Evolutionary conservation across 2,113 vertebrate species (phyloP), one percentile per base, ranked within the genome.

Genomic region (Hypanus sabinus): DNA sequence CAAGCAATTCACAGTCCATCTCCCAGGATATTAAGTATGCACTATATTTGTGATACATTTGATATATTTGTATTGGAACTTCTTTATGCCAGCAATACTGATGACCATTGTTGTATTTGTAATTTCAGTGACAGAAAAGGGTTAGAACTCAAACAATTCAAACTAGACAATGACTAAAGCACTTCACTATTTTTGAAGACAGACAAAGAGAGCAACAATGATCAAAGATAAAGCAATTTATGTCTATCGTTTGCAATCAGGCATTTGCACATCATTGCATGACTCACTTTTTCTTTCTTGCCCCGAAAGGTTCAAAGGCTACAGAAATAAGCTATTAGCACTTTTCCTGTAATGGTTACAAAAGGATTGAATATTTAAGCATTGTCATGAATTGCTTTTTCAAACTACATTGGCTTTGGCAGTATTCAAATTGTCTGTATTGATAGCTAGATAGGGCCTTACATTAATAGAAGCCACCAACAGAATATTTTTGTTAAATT

Each of bases 321-420:
- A 95, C 94, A 94, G 94, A 95, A 95, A 96, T 95, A 94, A 95
- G 94, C 95, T 94, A 96, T 96, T 96, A 94, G 68, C 75, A 95
- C 65, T 94, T 94, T 95, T 96, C 94, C 95, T 94, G 94, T 94
- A 95, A 96, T 94, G 94, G 95, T 95, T 94, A 80, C 62, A 93
- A 94, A 95, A 94, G 95, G 94, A 95, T 94, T 95, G 94, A 93
- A 91, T 96, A 95, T 95, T 96, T 96, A 96, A 95, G 95, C 96
- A 96, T 95, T 95, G 96, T 94, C 95, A 90, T 71, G 24, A 9
- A 0, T 0, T 9, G 77, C 94, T 94, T 94, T 46, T 94, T 80
- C 95, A 95, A 96, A 94, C 94, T 93, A 94, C 96, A 97, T 96
- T 96, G 95, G 96, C 96, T 92, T 46, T 97, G 97, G 96, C 97